Base-by-base conservation (phyloP, 2,113 vertebrate species). In the Andinoacara biseriatus region DNA sequence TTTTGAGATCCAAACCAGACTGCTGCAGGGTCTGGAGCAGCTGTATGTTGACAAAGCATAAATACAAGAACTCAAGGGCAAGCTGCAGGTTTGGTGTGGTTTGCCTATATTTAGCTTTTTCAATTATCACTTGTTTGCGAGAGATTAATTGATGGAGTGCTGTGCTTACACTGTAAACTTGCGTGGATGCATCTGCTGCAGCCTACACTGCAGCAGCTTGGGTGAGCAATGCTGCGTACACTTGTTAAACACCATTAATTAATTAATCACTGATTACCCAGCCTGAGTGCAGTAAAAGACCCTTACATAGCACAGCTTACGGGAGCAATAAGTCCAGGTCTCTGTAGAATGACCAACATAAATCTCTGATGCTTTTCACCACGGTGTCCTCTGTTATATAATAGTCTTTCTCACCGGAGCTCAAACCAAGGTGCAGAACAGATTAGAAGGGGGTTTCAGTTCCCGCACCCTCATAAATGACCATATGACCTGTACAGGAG, bases 11-110 rank as follows among this genome's bases (percentile, higher is more conserved):
- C 13, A 85, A 86, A 92, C 90, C 79, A 80, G 78, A 81, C 57
- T 43, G 61, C 80, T 84, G 72, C 79, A 69, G 76, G 76, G 62
- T 84, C 74, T 72, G 33, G 60, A 79, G 24, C 40, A 49, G 76
- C 35, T 69, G 76, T 79, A 49, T 92, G 80, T 93, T 89, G 76
- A 87, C 80, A 92, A 87, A 91, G 93, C 86, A 94, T 86, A 56
- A n/a, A 8, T 10, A 10, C 13, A 24, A 67, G 60, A 65, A 89
- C 83, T 88, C 80, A 57, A 87, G 82, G 87, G 84, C 79, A 76
- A 81, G 78, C 26, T 81, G 38, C 22, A 54, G 59, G 24, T 67
- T 58, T 62, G 29, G n/a, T 43, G 9, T 22, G 24, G 43, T 77
- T 72, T 69, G 26, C 20, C 24, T 86, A n/a, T 74, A 62, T 24